phyloP scores from a whole-genome alignment of 2,113 vertebrate genomes.

The Buteo buteo region DNA sequence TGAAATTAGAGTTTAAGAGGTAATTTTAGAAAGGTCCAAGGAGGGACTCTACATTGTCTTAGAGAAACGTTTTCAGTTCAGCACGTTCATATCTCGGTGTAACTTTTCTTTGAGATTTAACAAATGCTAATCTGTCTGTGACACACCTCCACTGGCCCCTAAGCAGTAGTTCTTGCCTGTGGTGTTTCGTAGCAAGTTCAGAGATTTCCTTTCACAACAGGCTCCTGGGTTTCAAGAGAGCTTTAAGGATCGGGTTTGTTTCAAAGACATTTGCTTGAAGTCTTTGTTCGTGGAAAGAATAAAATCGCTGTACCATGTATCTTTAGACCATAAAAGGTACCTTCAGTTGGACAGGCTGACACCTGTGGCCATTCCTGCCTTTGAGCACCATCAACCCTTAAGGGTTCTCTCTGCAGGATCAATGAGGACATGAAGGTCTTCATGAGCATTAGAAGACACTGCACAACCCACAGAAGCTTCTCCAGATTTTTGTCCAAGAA shows the following conservation, averaged over 20 bases:
- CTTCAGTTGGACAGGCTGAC: background rate
- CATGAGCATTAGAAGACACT: background rate
- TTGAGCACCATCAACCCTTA: background rate
- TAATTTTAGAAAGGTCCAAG: background rate
- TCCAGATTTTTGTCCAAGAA: background rate
- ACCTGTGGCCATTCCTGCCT: background rate
- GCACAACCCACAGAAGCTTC: background rate
- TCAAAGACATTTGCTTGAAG: background rate
- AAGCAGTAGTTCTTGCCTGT: background rate
- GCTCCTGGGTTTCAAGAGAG: background rate
- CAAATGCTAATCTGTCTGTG: background rate
- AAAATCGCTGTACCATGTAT: background rate
- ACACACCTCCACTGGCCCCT: background rate
- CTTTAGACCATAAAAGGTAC: background rate
- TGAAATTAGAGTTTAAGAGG: background rate
- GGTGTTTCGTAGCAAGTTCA: background rate
- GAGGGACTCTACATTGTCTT: background rate
- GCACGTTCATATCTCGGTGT: background rate
- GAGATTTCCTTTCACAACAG: background rate
- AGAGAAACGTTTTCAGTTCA: background rate
- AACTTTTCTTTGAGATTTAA: background rate
- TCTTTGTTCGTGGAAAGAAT: background rate
- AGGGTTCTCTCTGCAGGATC: background rate
- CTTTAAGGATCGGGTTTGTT: background rate
- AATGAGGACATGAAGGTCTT: background rate